phyloP scores from a whole-genome alignment of 2,797 vertebrate genomes.

The Cygnus olor region DNA sequence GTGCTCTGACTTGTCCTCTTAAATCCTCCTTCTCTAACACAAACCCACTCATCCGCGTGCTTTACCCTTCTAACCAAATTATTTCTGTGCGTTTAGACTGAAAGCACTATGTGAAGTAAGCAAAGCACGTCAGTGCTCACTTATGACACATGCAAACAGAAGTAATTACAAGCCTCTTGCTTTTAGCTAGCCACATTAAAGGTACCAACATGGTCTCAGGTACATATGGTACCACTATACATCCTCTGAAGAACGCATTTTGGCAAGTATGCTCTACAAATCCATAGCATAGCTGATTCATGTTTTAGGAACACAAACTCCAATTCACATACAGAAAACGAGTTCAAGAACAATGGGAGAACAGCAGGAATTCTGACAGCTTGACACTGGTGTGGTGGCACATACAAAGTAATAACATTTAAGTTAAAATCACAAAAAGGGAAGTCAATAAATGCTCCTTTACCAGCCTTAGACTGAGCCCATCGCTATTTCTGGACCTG shows the following conservation, averaged over 20 bases:
- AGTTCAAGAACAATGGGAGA: neutral
- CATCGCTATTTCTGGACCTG: neutral
- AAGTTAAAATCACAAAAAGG: neutral
- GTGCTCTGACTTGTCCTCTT: accelerated
- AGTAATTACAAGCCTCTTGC: neutral
- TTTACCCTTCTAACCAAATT: accelerated
- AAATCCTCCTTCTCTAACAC: neutral
- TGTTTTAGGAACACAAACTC: neutral
- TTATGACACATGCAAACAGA: accelerated
- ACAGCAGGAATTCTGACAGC: neutral
- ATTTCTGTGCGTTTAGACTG: neutral
- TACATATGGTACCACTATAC: accelerated
- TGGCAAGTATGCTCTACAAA: neutral
- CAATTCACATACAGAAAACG: neutral
- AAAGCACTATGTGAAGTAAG: neutral
- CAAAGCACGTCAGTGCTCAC: accelerated
- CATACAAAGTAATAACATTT: neutral
- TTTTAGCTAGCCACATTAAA: neutral
- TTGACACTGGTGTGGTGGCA: neutral
- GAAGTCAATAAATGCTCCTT: neutral
- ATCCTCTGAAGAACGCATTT: neutral
- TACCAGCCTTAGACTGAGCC: neutral
- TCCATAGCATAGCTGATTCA: neutral
- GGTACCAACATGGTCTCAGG: neutral
- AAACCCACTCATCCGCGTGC: accelerated